Conservation (phyloP, 2,113 vertebrate species). For the Clupea harengus region DNA sequence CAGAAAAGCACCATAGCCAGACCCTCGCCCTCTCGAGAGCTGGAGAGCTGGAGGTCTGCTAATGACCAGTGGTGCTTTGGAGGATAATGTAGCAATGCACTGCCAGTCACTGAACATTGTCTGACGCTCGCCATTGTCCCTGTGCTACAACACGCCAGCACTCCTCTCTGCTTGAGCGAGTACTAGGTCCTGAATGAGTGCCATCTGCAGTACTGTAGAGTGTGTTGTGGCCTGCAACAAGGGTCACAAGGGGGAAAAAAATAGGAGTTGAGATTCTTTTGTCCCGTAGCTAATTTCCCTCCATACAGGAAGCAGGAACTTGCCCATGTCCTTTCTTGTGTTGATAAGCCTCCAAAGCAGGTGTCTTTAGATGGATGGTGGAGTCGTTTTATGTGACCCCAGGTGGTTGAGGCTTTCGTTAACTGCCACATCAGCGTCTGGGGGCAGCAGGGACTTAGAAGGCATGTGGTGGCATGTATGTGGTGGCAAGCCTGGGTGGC, state of each 20-base stretch:
- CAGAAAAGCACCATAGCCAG: neutral
- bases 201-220: neutral
- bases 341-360: too few relatives aligned
- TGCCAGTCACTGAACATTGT: too few relatives aligned
- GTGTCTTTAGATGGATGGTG: conserved; percentile 21
- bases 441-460: conserved; percentile 66
- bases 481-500: conserved; percentile 50
- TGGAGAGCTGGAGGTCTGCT: too few relatives aligned
- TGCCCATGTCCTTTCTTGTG: too few relatives aligned
- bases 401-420: conserved; percentile 72
- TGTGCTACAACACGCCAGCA: neutral
- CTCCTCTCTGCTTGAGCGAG: neutral
- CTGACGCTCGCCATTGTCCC: neutral
- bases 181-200: too few relatives aligned
- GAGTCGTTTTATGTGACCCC: conserved; percentile 54
- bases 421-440: conserved; percentile 66
- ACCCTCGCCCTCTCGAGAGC: neutral
- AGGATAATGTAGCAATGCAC: too few relatives aligned
- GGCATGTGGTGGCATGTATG: conserved; percentile 39
- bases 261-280: neutral
- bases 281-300: neutral
- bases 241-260: neutral
- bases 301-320: neutral
- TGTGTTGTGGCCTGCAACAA: neutral
- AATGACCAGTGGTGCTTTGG: too few relatives aligned